A percentile compares a stretch with the other conserved stretches of the same genome.
phyloP scores from a whole-genome alignment of 2,113 vertebrate genomes.

The Lanius ludovicianus region DNA sequence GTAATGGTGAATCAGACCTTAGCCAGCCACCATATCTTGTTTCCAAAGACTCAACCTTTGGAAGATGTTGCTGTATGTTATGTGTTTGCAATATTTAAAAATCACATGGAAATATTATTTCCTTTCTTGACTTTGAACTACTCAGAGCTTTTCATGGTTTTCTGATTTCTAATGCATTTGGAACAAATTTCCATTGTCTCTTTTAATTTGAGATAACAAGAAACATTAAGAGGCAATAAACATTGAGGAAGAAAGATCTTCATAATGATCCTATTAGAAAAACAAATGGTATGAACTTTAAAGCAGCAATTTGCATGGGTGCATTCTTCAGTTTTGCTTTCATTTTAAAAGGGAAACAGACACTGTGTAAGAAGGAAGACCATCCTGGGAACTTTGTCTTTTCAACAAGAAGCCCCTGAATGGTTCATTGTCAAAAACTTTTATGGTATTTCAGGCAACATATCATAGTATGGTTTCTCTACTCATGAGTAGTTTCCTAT shows the following conservation, averaged over 20 bases:
- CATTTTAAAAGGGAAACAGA: neutral
- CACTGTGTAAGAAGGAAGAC: neutral
- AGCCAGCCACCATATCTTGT: neutral
- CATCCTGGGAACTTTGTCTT: neutral
- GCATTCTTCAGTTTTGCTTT: neutral
- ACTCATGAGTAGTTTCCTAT: no score
- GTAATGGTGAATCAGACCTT: conserved; percentile 17
- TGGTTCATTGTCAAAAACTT: no score
- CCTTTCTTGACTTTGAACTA: neutral
- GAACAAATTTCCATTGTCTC: conserved; percentile 39
- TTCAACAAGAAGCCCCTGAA: no score
- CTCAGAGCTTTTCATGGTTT: conserved; percentile 1
- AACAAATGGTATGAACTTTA: neutral
- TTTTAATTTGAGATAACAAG: conserved; percentile 35
- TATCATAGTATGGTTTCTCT: no score
- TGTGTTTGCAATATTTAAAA: neutral
- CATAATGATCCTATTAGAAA: neutral
- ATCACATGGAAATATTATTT: neutral
- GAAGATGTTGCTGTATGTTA: neutral
- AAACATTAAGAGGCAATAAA: conserved; percentile 15
- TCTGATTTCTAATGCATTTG: conserved; percentile 51
- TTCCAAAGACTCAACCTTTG: neutral
- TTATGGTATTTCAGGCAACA: no score
- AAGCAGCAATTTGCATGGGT: neutral
- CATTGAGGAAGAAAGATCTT: neutral